phyloP scores from a whole-genome alignment of 2,888 invertebrate species.

The Erannis defoliaria region DNA sequence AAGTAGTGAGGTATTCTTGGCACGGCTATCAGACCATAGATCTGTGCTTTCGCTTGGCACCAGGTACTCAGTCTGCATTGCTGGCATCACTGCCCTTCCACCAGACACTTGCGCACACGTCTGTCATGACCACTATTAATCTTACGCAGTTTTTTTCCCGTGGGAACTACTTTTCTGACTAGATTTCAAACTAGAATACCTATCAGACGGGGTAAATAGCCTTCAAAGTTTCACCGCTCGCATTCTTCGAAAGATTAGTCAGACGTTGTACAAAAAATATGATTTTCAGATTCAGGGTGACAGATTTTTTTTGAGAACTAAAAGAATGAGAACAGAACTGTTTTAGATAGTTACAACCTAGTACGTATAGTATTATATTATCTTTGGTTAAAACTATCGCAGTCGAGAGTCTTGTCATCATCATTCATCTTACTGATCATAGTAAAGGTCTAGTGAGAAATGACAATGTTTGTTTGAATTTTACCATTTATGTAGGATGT shows the following conservation, averaged over 20 bases:
- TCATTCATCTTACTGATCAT: no score
- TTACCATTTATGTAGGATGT: no score
- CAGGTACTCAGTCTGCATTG: slow-evolving; percentile 49
- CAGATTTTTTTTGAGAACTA: not conserved
- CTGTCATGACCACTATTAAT: slow-evolving; percentile 79
- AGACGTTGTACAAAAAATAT: slow-evolving; percentile 15
- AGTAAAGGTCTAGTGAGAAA: no score
- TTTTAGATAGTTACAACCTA: not conserved
- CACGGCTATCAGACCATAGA: slow-evolving; percentile 62
- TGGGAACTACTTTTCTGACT: slow-evolving; percentile 44
- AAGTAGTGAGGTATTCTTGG: slow-evolving; percentile 54
- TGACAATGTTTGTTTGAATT: no score
- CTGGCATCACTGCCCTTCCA: slow-evolving; percentile 58
- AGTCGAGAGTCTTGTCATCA: no score
- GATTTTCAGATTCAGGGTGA: slow-evolving; percentile 10
- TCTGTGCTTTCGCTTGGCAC: slow-evolving; percentile 68
- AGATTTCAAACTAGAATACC: slow-evolving; percentile 19
- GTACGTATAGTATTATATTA: not conserved
- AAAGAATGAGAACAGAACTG: not conserved
- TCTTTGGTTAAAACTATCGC: no score
- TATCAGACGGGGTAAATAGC: slow-evolving; percentile 46
- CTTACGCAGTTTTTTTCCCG: slow-evolving; percentile 50
- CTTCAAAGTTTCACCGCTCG: slow-evolving; percentile 25
- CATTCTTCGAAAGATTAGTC: slow-evolving; percentile 17
- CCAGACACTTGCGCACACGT: slow-evolving; percentile 65